These are phyloP conservation scores for Peromyscus californicus DNA, from an alignment of 2,113 vertebrate species.

Conservation along the genomic window DNA sequence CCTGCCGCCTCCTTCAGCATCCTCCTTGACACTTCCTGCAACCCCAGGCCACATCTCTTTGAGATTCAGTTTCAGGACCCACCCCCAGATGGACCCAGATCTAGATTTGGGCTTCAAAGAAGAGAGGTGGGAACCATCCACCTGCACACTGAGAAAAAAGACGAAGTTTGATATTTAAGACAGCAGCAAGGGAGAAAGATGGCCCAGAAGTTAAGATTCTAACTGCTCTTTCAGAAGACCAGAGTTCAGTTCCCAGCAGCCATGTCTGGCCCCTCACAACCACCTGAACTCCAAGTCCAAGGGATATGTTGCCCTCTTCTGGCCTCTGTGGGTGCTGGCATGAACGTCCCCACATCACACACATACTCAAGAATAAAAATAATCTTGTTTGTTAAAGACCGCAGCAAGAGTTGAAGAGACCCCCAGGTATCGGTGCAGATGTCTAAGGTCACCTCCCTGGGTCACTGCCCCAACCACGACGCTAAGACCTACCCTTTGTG, in stretches of 20 bases:
- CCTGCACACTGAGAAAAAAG: background rate
- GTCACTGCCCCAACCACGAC: background rate
- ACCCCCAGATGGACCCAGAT: too few relatives aligned
- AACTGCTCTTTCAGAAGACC: background rate
- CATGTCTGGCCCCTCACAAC: background rate
- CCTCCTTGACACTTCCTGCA: background rate
- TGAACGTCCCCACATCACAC: too few relatives aligned
- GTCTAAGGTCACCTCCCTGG: background rate
- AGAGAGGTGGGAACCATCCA: background rate
- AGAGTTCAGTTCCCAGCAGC: background rate
- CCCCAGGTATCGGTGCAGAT: too few relatives aligned
- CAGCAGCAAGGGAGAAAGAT: fast-evolving
- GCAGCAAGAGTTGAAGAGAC: background rate
- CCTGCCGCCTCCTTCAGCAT: background rate
- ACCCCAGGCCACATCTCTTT: background rate
- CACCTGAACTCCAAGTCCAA: background rate
- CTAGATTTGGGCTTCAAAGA: background rate
- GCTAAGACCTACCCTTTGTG: background rate
- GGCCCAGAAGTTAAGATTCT: background rate
- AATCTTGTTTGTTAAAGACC: background rate
- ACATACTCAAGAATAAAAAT: background rate
- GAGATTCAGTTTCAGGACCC: background rate
- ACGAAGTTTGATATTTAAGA: background rate
- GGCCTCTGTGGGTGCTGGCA: background rate
- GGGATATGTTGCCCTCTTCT: background rate